Evolutionary conservation across 2,113 vertebrate genomes (phyloP), one percentile per base, ranked within the genome.

Genomic region (Solenodon paradoxus): DNA sequence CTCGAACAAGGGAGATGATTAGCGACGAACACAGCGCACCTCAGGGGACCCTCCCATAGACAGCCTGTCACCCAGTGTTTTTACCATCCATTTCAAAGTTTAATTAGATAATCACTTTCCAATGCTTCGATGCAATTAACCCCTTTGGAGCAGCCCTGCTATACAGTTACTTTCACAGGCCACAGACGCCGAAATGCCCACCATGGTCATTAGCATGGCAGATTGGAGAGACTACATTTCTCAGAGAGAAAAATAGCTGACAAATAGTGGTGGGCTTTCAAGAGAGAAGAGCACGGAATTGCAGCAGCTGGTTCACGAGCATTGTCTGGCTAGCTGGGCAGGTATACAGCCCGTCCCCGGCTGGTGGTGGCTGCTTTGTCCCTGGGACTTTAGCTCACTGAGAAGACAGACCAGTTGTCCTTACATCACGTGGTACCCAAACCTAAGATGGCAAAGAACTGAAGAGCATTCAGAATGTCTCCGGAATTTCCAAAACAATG

Each of bases 1-100:
- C 90, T 96, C 66, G 92, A 96, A 92, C 93, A 88, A 80, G 88
- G 84, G 95, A 85, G 95, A 97, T 95, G 87, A 96, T 97, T 95
- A 98, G 97, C 83, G 92, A 66, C 85, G 97, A 95, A 90, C 0
- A 88, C 72, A 82, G 95, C 97, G 86, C 96, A 97, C 97, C 97
- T 97, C 98, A 95, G 97, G 96, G 97, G 97, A 98, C 96, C 96
- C 88, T 24, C 97, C 98, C 83, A 98, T 97, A 98, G 98, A 97
- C 97, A 97, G 97, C 97, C 98, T 98, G 97, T 98, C 98, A 98
- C 97, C 96, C 96, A 96, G 92, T 89, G 93, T 45, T 97, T 97
- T 96, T 84, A 95, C 97, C 96, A 95, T 95, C 96, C 92, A 47
- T 97, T 97, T 97, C 97, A 95, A 97, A 98, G 97, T 97, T 98